Percentiles rank a stretch among this genome's conserved stretches.
Conservation (phyloP, 2,797 vertebrate genomes). For the Pipistrellus pygmaeus region DNA sequence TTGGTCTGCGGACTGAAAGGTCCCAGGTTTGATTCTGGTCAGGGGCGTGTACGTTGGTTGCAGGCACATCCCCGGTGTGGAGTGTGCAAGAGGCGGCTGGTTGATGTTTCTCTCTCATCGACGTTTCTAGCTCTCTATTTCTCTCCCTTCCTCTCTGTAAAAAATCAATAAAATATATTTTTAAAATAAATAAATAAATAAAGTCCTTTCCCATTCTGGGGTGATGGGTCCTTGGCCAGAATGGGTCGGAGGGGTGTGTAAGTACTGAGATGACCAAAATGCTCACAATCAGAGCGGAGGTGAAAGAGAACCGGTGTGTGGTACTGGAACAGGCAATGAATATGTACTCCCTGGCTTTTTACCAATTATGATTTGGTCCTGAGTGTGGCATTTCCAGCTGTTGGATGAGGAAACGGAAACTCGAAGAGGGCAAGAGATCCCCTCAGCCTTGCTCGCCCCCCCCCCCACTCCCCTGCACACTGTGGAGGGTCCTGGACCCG, state of each 20-base stretch:
- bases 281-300: no score
- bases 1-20: no score
- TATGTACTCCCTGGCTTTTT: not conserved
- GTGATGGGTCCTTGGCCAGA: not conserved
- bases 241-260: rapidly evolving
- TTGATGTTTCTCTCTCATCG: no score
- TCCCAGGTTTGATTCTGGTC: no score
- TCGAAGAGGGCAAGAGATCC: not conserved
- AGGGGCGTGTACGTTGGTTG: no score
- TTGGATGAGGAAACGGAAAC: not conserved
- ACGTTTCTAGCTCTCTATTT: no score
- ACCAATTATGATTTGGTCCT: not conserved
- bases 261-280: not conserved
- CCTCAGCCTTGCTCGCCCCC: no score
- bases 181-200: not conserved
- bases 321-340: not conserved
- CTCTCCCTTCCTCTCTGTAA: no score
- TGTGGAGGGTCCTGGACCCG: not conserved
- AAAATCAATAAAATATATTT: no score
- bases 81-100: no score
- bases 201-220: not conserved
- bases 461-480: not conserved
- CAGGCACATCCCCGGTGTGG: no score
- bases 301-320: not conserved
- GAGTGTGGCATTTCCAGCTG: not conserved